Base-by-base conservation (phyloP, 1,140 invertebrate genomes). In the Drosophila paulistorum region DNA sequence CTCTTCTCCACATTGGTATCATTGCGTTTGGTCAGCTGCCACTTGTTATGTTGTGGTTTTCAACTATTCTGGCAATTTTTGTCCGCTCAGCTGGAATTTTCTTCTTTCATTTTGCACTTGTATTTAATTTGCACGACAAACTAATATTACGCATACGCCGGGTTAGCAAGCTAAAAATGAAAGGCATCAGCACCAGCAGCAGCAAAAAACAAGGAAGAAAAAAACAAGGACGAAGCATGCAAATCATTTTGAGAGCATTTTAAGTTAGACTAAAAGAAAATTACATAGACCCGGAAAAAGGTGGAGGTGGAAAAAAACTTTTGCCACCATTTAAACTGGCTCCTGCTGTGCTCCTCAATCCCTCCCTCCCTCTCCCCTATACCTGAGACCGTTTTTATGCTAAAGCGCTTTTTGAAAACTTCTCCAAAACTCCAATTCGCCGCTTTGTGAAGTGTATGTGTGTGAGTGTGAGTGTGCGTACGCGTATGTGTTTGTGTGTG, bases 401-500 rank as follows among this genome's bases (percentile, higher is more conserved):
- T 81, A 75, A 85, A 85, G 75, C 81, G 81, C 78, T 78, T 86
- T 85, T 81, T 75, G 74, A 86, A 85, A 85, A 85, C 68, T 85
- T 85, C 74, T 73, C 77, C 74, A 81, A 77, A 81, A 79, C 78
- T 86, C 57, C 74, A 77, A 80, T 81, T 81, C 79, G 79, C n/a
- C 17, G 17, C 45, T 51, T 14, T 63, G 14, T 59, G 42, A 37
- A 55, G 37, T 9, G 41, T 48, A 30, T 65, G 42, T 80, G 55
- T 71, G 41, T 65, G 9, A 17, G 41, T 48, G 35, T 65, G 42
- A 73, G 60, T 71, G 41, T 65, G 11, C 59, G 41, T 59, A 35
- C 7, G 35, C 30, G 41, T 54, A 26, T 48, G n/a, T 59, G 23
- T 51, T 26, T 42, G 14, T 55, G 45, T 11, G 60, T 71, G 37